Evolutionary conservation across 1,140 invertebrate species (phyloP).

Genomic region (Radopholus similis): DNA sequence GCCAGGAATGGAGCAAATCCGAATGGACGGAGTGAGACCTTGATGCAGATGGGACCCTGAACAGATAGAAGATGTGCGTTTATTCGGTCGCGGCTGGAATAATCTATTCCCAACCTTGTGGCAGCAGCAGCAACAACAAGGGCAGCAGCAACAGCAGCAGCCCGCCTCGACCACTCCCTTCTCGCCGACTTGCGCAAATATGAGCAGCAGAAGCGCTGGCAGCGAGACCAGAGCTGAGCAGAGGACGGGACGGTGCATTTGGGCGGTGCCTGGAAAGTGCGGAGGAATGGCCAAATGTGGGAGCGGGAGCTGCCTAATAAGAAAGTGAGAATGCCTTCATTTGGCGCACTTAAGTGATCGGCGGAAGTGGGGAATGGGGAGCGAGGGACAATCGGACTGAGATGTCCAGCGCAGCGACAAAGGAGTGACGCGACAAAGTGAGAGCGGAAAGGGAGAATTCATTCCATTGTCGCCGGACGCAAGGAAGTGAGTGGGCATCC

Average conservation of each 20-base stretch:
- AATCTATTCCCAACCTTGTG: background rate
- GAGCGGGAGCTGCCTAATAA: background rate
- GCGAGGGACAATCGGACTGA: background rate
- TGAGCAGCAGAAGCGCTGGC: background rate
- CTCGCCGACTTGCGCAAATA: background rate
- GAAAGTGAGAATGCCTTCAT: no score
- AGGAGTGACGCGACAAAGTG: no score
- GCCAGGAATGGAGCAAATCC: background rate
- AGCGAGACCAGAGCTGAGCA: background rate
- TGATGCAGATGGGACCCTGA: constrained; percentile 1
- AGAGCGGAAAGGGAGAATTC: background rate
- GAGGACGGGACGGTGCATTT: background rate
- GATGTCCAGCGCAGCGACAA: no score
- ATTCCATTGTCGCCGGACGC: background rate
- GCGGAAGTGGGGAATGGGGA: background rate
- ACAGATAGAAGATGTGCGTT: background rate
- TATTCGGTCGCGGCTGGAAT: background rate
- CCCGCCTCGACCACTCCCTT: background rate
- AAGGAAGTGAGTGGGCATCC: background rate
- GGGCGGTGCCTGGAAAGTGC: background rate
- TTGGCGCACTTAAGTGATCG: no score
- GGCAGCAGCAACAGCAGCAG: background rate
- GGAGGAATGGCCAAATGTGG: background rate
- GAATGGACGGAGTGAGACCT: background rate
- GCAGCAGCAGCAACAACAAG: background rate